Conservation (phyloP, 2,113 vertebrate species). For the Butorides virescens region DNA sequence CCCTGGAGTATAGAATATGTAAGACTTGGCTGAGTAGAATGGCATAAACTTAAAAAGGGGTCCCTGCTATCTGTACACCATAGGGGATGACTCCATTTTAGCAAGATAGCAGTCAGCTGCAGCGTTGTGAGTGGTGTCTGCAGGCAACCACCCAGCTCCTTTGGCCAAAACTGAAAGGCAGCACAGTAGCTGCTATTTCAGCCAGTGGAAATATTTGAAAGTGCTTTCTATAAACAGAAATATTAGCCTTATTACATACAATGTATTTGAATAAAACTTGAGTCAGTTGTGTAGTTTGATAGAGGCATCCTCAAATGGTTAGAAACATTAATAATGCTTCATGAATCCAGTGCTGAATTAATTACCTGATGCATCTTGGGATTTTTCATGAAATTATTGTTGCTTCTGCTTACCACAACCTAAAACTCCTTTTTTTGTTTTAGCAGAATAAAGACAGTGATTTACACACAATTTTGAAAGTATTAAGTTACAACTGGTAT, state of each 20-base stretch:
- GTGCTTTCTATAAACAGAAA: neutral
- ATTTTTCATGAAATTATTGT: neutral
- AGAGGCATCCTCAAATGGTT: neutral
- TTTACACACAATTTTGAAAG: neutral
- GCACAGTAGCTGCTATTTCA: neutral
- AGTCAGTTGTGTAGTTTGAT: neutral
- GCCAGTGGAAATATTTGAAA: neutral
- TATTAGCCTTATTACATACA: neutral
- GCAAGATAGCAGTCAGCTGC: neutral
- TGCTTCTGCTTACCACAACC: neutral
- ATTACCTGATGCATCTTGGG: neutral
- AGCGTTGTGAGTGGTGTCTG: accelerated
- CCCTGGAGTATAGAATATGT: neutral
- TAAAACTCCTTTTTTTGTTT: neutral
- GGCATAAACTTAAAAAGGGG: neutral
- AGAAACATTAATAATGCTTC: neutral
- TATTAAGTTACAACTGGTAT: neutral
- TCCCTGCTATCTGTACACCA: neutral
- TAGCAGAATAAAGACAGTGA: neutral
- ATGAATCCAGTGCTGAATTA: neutral
- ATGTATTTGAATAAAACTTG: neutral
- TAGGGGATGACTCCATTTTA: neutral
- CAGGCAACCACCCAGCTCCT: neutral
- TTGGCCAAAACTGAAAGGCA: neutral
- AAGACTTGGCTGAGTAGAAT: neutral